A percentile compares a stretch with the other conserved stretches of the same genome.
phyloP scores from a whole-genome alignment of 1,140 invertebrate species.

The Drosophila bocqueti region DNA sequence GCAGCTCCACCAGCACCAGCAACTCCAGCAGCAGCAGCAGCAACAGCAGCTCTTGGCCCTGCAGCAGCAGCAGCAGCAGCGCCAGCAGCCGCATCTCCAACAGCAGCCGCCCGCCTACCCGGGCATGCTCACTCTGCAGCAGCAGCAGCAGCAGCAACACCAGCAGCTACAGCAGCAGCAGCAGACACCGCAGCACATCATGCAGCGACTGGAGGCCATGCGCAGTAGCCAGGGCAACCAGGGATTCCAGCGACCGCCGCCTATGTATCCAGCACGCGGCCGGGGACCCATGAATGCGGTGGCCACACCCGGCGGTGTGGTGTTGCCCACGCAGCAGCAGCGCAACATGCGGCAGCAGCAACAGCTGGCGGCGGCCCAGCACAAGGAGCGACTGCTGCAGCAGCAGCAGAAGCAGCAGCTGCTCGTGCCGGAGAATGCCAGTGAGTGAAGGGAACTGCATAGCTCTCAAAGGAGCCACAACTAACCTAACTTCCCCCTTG shows the following conservation, averaged over 20 bases:
- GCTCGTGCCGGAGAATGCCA: slow-evolving; percentile 88
- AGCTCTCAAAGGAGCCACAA: background rate
- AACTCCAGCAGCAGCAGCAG: slow-evolving; percentile 85
- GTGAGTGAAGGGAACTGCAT: slow-evolving; percentile 47
- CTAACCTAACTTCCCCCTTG: too few species aligned
- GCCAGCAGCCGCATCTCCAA: slow-evolving; percentile 87
- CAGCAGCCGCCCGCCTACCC: slow-evolving; percentile 78
- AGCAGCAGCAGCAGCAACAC: slow-evolving; percentile 39
- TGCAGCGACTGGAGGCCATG: slow-evolving; percentile 61
- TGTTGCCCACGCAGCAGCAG: slow-evolving; percentile 81
- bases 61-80: slow-evolving; percentile 70
- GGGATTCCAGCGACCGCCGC: slow-evolving; percentile 80
- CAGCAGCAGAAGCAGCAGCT: slow-evolving; percentile 91
- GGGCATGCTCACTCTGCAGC: slow-evolving; percentile 60
- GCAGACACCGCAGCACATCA: slow-evolving; percentile 57
- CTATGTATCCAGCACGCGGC: slow-evolving; percentile 71
- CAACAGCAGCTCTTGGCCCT: slow-evolving; percentile 84
- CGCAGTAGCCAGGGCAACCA: slow-evolving; percentile 59
- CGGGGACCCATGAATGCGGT: slow-evolving; percentile 78
- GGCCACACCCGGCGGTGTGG: slow-evolving; percentile 69
- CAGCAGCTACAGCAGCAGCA: slow-evolving; percentile 39
- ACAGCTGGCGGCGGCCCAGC: slow-evolving; percentile 84
- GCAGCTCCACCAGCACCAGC: slow-evolving; percentile 84
- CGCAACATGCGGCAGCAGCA: slow-evolving; percentile 75
- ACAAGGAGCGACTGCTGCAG: slow-evolving; percentile 88